Base-by-base conservation (phyloP, 1,140 invertebrate species). In the Hylaeus volcanicus region DNA sequence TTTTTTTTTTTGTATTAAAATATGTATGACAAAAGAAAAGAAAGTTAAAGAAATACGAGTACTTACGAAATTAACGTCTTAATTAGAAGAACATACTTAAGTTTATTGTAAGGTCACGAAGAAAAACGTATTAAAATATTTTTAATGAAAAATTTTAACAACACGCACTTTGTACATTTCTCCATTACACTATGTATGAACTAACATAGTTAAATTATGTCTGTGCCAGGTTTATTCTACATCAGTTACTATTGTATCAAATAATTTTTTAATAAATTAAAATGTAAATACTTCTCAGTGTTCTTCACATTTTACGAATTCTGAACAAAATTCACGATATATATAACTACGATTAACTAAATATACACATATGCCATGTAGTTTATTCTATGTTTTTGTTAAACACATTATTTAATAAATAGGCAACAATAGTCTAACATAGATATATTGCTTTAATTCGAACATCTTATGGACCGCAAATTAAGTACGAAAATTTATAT, bases 141-240 rank as follows among this genome's bases (percentile, higher is more conserved):
- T 73, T 73, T 65, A n/a, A 64, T 65, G 9, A 26, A 4, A 48
- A 79, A 73, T 65, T 65, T 55, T 8, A 80, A 72, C 15, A 72
- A 56, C 56, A 85, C 15, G n/a, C 65, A 37, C 68, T 53, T 74
- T 85, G 73, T 77, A 72, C 60, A 71, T 84, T 85, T 81, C 74
- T 74, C 65, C 79, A 48, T 81, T 85, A 66, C 73, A 77, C 65
- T 81, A 63, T 77, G 63, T 64, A 84, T 64, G 61, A 60, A 70
- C 73, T 85, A 81, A 81, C 73, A 69, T 81, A 72, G 48, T 73
- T 82, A 60, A 72, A 81, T 84, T 88, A 76, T 69, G 61, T 84
- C 79, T 82, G 88, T 90, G 88, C 88, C 88, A 90, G 86, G 89
- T 83, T 83, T 69, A 80, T 74, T 61, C 60, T 83, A 87, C 75